These are phyloP conservation scores for Cyclophora punctaria DNA, from an alignment of 2,888 invertebrate genomes.

Conservation along the genomic window DNA sequence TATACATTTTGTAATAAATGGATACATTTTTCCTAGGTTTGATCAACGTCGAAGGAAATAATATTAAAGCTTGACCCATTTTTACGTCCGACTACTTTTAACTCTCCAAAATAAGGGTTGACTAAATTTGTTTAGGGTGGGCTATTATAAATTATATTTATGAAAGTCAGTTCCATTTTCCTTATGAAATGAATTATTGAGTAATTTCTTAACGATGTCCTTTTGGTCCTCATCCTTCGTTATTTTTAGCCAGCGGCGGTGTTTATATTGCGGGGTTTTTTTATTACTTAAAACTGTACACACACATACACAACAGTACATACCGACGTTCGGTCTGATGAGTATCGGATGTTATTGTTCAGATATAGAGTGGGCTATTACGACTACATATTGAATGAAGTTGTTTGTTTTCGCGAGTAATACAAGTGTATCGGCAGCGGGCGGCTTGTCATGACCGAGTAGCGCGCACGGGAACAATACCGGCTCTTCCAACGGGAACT, in stretches of 20 bases:
- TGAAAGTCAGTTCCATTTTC: slow-evolving; percentile 27
- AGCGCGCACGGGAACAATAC: slow-evolving; percentile 31
- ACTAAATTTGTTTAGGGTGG: slow-evolving; percentile 28
- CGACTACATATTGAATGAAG: slow-evolving; percentile 50
- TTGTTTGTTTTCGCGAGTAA: slow-evolving; percentile 44
- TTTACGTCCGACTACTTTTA: slow-evolving; percentile 22
- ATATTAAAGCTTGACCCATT: slow-evolving; percentile 18
- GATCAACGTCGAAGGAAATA: slow-evolving; percentile 14
- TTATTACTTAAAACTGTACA: slow-evolving; percentile 31
- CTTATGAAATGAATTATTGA: slow-evolving; percentile 29
- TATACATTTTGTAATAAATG: slow-evolving; percentile 15
- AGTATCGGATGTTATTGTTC: slow-evolving; percentile 35
- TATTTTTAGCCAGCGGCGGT: slow-evolving; percentile 19
- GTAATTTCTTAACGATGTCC: slow-evolving; percentile 28
- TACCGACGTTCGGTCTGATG: slow-evolving; percentile 31
- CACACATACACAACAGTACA: too few species aligned
- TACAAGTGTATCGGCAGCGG: slow-evolving; percentile 32
- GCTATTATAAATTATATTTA: slow-evolving; percentile 31
- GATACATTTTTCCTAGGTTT: slow-evolving; percentile 15
- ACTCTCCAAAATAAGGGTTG: slow-evolving; percentile 28
- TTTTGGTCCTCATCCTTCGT: slow-evolving; percentile 23
- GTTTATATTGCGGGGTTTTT: slow-evolving; percentile 28
- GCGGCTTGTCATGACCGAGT: slow-evolving; percentile 27
- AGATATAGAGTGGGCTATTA: slow-evolving; percentile 52
- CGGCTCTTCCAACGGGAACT: slow-evolving; percentile 27